Percentiles rank a stretch among this genome's conserved stretches.
Evolutionary conservation across 2,888 invertebrate species (phyloP).

Genomic region (Nomada ferruginata): DNA sequence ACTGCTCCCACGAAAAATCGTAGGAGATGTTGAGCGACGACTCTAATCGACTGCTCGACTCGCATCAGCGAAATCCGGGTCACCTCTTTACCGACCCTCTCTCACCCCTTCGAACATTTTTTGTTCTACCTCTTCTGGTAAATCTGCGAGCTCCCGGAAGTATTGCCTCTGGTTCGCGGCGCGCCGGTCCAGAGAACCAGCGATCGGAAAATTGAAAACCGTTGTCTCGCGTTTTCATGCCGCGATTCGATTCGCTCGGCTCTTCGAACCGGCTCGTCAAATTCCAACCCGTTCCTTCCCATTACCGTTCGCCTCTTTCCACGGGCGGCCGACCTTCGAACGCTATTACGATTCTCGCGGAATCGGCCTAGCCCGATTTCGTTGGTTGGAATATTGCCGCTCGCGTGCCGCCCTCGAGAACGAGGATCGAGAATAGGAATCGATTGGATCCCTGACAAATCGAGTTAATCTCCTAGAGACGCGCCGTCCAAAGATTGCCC

Average conservation of each 20-base stretch:
- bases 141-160: slow-evolving; percentile 30
- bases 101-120: background rate
- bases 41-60: background rate
- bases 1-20: slow-evolving; percentile 54
- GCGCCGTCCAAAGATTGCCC: too few species aligned
- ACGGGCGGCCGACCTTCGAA: slow-evolving; percentile 64
- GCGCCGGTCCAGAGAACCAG: slow-evolving; percentile 1
- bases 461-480: too few species aligned
- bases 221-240: slow-evolving; percentile 7
- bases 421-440: background rate
- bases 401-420: slow-evolving; percentile 32
- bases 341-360: slow-evolving; percentile 63
- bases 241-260: too few species aligned
- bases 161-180: slow-evolving; percentile 29
- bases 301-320: background rate
- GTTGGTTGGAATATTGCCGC: slow-evolving; percentile 55
- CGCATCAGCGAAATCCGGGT: slow-evolving; percentile 43
- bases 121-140: background rate
- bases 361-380: slow-evolving; percentile 59
- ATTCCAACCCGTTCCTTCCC: too few species aligned
- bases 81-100: slow-evolving; percentile 46
- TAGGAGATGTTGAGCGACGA: slow-evolving; percentile 50
- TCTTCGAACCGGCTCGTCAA: too few species aligned
- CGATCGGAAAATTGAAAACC: slow-evolving; percentile 42
- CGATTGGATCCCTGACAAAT: too few species aligned